Percentiles rank a stretch among this genome's conserved stretches.
Evolutionary conservation across 2,888 invertebrate species (phyloP).

Genomic region (Acronicta aceris): DNA sequence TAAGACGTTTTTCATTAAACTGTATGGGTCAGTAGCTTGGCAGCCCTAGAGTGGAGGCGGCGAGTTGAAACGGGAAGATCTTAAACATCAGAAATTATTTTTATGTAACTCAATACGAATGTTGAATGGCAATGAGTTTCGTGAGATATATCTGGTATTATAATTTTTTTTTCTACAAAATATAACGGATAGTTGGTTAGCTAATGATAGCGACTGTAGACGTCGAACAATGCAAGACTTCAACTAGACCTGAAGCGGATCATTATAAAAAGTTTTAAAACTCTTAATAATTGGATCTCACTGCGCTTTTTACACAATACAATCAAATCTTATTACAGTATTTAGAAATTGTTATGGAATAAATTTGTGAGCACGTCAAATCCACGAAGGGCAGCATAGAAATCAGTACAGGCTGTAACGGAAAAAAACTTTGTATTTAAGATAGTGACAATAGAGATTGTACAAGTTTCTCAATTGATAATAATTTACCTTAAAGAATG

Average conservation of each 20-base stretch:
- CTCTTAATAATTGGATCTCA: too few species aligned
- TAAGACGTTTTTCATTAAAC: slow-evolving; percentile 28
- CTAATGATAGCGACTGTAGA: slow-evolving; percentile 42
- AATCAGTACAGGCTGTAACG: neutral
- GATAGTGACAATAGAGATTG: neutral
- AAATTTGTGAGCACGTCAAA: neutral
- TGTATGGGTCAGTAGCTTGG: slow-evolving; percentile 39
- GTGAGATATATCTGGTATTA: slow-evolving; percentile 50
- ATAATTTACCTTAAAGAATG: slow-evolving; percentile 46
- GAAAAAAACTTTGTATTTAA: too few species aligned
- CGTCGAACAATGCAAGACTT: slow-evolving; percentile 40
- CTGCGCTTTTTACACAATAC: too few species aligned
- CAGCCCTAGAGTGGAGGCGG: slow-evolving; percentile 51
- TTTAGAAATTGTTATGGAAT: neutral
- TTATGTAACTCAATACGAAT: slow-evolving; percentile 58
- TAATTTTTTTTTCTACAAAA: slow-evolving; percentile 43
- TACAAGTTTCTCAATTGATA: slow-evolving; percentile 42
- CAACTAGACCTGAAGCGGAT: slow-evolving; percentile 7
- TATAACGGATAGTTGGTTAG: slow-evolving; percentile 22
- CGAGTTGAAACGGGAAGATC: slow-evolving; percentile 53
- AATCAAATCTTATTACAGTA: neutral
- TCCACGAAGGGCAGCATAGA: neutral
- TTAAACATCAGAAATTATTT: slow-evolving; percentile 53
- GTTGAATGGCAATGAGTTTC: slow-evolving; percentile 61
- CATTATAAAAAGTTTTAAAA: slow-evolving; percentile 1